phyloP scores from a whole-genome alignment of 2,888 invertebrate genomes.

The Cotesia congregata region DNA sequence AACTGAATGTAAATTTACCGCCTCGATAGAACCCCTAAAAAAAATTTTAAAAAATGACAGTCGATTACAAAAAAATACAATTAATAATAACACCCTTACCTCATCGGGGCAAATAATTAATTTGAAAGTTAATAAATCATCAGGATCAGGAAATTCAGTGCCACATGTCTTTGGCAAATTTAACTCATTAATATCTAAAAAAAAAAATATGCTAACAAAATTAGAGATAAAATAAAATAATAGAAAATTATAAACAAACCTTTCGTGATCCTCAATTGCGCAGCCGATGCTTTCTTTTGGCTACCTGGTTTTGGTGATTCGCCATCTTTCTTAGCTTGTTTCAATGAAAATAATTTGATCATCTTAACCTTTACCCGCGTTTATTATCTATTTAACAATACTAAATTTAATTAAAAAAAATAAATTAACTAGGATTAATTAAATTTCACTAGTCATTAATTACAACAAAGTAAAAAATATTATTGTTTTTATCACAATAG shows the following conservation, averaged over 20 bases:
- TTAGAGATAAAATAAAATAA: slow-evolving; percentile 16
- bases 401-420: slow-evolving; percentile 34
- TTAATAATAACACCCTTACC: slow-evolving; percentile 70
- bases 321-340: slow-evolving; percentile 98
- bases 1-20: slow-evolving; percentile 95
- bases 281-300: slow-evolving; percentile 95
- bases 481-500: neutral
- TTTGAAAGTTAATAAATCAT: slow-evolving; percentile 96
- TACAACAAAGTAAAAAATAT: neutral
- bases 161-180: slow-evolving; percentile 97
- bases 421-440: neutral
- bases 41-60: neutral
- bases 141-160: slow-evolving; percentile 96
- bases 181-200: slow-evolving; percentile 95
- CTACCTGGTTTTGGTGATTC: slow-evolving; percentile 83
- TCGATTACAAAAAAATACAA: neutral
- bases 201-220: slow-evolving; percentile 44
- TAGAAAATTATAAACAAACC: slow-evolving; percentile 73
- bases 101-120: slow-evolving; percentile 97
- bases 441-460: slow-evolving; percentile 12
- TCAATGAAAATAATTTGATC: slow-evolving; percentile 98
- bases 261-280: slow-evolving; percentile 97
- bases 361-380: slow-evolving; percentile 72
- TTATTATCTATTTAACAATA: slow-evolving; percentile 43
- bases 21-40: slow-evolving; percentile 90